phyloP scores from a whole-genome alignment of 2,888 invertebrate genomes.

The Pegoplata infirma region DNA sequence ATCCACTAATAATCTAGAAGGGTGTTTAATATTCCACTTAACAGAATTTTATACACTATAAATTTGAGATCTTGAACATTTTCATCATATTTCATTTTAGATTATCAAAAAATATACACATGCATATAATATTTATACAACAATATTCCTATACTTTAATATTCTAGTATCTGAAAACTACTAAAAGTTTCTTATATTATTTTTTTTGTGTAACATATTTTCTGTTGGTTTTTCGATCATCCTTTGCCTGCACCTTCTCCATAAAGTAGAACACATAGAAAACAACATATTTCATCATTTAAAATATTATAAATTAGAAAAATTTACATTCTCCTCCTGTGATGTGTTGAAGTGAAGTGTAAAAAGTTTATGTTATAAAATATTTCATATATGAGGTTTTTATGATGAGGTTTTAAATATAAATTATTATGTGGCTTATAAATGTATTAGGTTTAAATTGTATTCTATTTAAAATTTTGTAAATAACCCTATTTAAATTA shows the following conservation, averaged over 20 bases:
- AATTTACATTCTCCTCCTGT: not conserved
- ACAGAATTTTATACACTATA: no score
- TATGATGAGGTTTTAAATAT: not conserved
- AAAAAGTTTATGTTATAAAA: not conserved
- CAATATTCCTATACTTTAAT: no score
- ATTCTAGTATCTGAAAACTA: no score
- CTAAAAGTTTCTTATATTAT: not conserved
- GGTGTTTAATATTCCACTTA: no score
- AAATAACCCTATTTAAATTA: conserved; percentile 2
- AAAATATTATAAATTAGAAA: not conserved
- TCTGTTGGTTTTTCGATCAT: not conserved
- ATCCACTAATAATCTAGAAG: no score
- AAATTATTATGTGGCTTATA: not conserved
- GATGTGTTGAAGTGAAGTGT: not conserved
- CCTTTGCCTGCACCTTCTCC: no score
- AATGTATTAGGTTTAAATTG: not conserved
- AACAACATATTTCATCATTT: not conserved
- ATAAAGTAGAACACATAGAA: not conserved
- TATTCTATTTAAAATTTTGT: not conserved
- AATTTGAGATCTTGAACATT: no score
- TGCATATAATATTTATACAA: no score
- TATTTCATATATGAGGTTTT: no score
- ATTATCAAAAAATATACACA: no score
- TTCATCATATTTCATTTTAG: no score
- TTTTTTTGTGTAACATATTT: not conserved